Evolutionary conservation across 2,113 vertebrate genomes (phyloP), one percentile per base, ranked within the genome.

Genomic region (Thunnus thynnus): DNA sequence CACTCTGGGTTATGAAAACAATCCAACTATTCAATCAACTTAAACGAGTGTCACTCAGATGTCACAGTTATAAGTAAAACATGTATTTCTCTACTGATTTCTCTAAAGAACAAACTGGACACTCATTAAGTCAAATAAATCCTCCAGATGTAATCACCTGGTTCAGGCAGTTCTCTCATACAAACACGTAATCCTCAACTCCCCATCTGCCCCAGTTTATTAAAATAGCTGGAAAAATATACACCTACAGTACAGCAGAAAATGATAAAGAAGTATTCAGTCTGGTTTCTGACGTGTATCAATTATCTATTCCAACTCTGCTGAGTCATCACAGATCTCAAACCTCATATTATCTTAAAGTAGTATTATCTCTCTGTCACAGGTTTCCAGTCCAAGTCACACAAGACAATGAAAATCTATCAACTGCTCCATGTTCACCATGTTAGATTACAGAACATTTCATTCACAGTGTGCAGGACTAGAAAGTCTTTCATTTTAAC

Each of bases 311-410:
- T 65, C 63, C 18, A 6, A 47, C 63, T 56, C 56, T 52, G 47
- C 27, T 66, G 69, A 78, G 56, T 82, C 84, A 69, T 71, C 57
- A n/a, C 41, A 14, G 44, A 16, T 10, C 3, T 50, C 48, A 36
- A 9, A 52, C 58, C 47, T 30, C 18, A 36, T 14, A 2, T 65
- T 36, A 73, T 22, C 22, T 22, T 22, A 22, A 22, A 22, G 22
- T 22, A 22, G 1, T 22, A 22, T 22, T 22, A 22, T 22, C 22
- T 22, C 22, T 22, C 22, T 25, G 51, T 13, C 16, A 14, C 13
- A 11, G 36, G 51, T 22, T 32, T 70, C 27, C 44, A 58, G n/a
- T 20, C 17, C 5, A 30, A 18, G 4, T 25, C 18, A 41, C 41
- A 44, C 6, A 1, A 18, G 17, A 78, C 12, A 17, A 18, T 14